These are phyloP conservation scores for Heliconius hortense DNA, from an alignment of 2,888 invertebrate genomes.

Conservation along the genomic window DNA sequence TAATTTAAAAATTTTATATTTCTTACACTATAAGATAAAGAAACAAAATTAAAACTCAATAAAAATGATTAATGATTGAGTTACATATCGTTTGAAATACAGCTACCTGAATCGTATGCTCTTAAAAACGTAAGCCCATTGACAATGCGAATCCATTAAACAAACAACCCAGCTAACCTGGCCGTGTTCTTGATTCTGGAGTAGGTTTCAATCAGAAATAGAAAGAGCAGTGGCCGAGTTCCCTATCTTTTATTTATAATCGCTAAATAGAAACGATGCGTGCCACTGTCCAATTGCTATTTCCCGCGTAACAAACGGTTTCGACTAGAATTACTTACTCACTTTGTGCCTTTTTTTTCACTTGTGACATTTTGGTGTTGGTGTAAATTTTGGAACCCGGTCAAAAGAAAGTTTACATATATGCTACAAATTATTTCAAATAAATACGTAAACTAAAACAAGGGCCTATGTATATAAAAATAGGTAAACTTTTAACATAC, in stretches of 20 bases:
- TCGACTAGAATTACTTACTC: slow-evolving; percentile 55
- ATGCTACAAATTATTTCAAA: background rate
- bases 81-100: slow-evolving; percentile 46
- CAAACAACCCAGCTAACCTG: slow-evolving; percentile 55
- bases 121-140: slow-evolving; percentile 54
- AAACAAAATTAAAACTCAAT: background rate
- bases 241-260: slow-evolving; percentile 71
- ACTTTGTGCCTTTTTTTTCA: slow-evolving; percentile 52
- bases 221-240: slow-evolving; percentile 70
- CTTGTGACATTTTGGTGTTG: slow-evolving; percentile 46
- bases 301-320: slow-evolving; percentile 57
- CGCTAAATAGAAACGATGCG: slow-evolving; percentile 55
- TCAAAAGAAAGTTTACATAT: slow-evolving; percentile 10
- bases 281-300: slow-evolving; percentile 60
- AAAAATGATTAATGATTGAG: slow-evolving; percentile 34
- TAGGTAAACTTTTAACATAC: background rate
- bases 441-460: background rate
- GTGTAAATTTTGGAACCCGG: slow-evolving; percentile 25
- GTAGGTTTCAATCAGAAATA: slow-evolving; percentile 70
- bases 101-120: slow-evolving; percentile 50
- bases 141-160: slow-evolving; percentile 57
- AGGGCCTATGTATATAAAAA: background rate
- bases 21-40: background rate
- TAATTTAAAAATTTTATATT: background rate
- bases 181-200: slow-evolving; percentile 67